Evolutionary conservation across 2,113 vertebrate genomes (phyloP), one percentile per base, ranked within the genome.

Genomic region (Odontophorus gujanensis): DNA sequence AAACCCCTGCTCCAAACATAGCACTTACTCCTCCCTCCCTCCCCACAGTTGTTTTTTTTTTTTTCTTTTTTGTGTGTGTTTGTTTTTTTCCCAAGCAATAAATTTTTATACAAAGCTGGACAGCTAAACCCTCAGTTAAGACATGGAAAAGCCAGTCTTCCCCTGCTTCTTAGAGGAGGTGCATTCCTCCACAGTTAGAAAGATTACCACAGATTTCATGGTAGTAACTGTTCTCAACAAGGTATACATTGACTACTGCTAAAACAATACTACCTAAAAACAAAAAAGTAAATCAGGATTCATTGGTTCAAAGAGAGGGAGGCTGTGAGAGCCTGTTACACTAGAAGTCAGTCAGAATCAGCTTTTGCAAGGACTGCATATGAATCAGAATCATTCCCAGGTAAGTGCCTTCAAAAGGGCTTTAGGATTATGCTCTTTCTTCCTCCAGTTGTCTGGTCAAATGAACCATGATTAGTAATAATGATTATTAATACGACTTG

Each of bases 381-480:
- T 18, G 28, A 32, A 81, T 90, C 74, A 69, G 78, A 93, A 92
- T 66, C 43, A 75, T 73, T 91, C 74, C 78, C 36, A 87, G 63
- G 76, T 17, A 36, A 92, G 11, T 45, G 75, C 58, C 28, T 40
- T 80, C 68, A 85, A 62, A 26, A 69, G 8, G 38, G 43, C 53
- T 85, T 76, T 75, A 85, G 50, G 87, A 80, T 87, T 66, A 58
- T 25, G 62, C 25, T 86, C 18, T 14, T 42, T 73, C 38, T 92
- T 76, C 58, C 55, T 77, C n/a, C 1, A 1, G n/a, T 51, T 91
- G 71, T 65, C 62, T 40, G 40, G 45, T 24, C 59, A 89, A 91
- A 89, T 58, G 48, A 94, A 62, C 71, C 81, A 42, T 74, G 45
- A 87, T 73, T 48, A 87, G 87, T 73, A 91, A 91, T 80, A 77